Conservation (phyloP, 2,888 invertebrate genomes). For the Altica lythri region DNA sequence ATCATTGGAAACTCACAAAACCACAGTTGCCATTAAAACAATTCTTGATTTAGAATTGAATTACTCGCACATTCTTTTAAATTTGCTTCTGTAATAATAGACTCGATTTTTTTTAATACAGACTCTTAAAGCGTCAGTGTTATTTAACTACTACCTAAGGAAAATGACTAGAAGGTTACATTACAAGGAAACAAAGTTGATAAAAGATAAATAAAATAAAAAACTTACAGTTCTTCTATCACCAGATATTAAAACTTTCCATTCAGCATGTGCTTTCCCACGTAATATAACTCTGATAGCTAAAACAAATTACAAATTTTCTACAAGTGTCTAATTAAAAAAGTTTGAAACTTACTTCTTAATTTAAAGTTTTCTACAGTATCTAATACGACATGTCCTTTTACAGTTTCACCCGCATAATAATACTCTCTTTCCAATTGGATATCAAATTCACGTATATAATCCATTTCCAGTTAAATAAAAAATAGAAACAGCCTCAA, state of each 20-base stretch:
- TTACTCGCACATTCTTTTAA: too few species aligned
- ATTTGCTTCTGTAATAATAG: too few species aligned
- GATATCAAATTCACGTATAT: slow-evolving; percentile 77
- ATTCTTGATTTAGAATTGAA: too few species aligned
- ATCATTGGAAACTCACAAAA: too few species aligned
- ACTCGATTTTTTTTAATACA: too few species aligned
- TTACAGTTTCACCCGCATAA: slow-evolving; percentile 73
- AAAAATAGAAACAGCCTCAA: too few species aligned
- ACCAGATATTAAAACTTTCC: slow-evolving; percentile 76
- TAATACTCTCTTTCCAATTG: slow-evolving; percentile 75
- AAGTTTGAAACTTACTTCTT: slow-evolving; percentile 62
- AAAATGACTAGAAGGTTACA: too few species aligned
- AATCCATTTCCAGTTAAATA: slow-evolving; percentile 78
- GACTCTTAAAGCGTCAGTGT: too few species aligned
- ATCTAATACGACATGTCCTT: slow-evolving; percentile 70
- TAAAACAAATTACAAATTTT: slow-evolving; percentile 41
- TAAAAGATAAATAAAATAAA: too few species aligned
- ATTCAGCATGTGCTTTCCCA: slow-evolving; percentile 77
- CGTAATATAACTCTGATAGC: slow-evolving; percentile 71
- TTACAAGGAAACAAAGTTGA: too few species aligned
- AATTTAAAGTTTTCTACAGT: slow-evolving; percentile 77
- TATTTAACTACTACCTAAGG: too few species aligned
- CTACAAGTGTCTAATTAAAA: slow-evolving; percentile 8
- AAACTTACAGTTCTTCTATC: slow-evolving; percentile 67
- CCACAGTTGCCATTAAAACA: too few species aligned